Evolutionary conservation across 2,113 vertebrate species (phyloP), one percentile per base, ranked within the genome.

Genomic region (Dascyllus trimaculatus): DNA sequence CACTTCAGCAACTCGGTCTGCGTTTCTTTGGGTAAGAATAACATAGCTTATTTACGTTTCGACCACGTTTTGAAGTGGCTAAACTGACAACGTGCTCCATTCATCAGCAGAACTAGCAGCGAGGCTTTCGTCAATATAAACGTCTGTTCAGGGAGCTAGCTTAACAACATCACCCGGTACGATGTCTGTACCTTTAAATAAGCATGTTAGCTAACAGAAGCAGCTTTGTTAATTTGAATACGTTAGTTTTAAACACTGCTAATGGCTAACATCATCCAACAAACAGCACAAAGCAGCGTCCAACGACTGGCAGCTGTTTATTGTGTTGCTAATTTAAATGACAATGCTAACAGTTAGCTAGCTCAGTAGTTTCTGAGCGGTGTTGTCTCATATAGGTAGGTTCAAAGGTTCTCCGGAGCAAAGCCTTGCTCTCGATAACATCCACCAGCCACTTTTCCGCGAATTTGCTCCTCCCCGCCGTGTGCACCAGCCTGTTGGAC

Each of bases 391-490:
- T 7, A 9, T 46, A 4, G n/a, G 14, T 21, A 1, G 11, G n/a
- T 24, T 88, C 80, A 93, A 66, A 93, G 84, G 29, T 46, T 38
- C 64, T 29, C 13, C 29, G 75, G 18, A 95, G 87, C 29, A 83
- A 22, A 32, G 29, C n/a, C 62, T 95, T 96, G 82, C 75, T 95
- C 61, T 94, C 89, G 0, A 94, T 91, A 0, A 95, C 75, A 48
- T 95, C 93, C 60, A n/a, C 22, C 56, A 96, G 89, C 95, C 95
- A 95, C 52, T 89, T 87, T 63, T 94, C 93, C 6, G 75, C 86
- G 76, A 95, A 94, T 65, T 48, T 48, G 22, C 21, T 89, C 67
- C 38, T 60, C 7, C 90, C 93, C 0, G 94, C 90, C 1, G 91
- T 93, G 88, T 96, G 93, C 49, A 95, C 75, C 6, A 96, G 85